These are phyloP conservation scores for Pangasius larnaudii DNA, from an alignment of 2,797 vertebrate species.

Conservation along the genomic window DNA sequence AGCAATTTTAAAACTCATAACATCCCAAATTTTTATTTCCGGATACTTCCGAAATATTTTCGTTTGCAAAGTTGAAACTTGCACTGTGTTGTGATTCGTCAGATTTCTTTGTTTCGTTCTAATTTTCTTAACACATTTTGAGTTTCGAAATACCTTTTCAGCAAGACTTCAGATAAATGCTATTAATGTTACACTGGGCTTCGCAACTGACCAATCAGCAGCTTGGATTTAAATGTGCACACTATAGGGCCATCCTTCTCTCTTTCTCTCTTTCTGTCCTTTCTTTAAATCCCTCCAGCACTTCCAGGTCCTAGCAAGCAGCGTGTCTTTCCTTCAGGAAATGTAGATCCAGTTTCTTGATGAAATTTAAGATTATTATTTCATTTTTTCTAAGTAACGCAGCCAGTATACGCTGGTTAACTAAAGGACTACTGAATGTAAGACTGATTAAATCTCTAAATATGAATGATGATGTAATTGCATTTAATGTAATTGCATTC, in stretches of 20 bases:
- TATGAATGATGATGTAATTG: not conserved
- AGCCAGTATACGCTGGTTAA: not conserved
- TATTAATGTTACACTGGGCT: not conserved
- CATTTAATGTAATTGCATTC: not conserved
- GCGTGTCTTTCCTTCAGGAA: not conserved
- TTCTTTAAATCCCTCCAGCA: no score
- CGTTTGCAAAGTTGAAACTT: no score
- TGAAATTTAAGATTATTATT: not conserved
- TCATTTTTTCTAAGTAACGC: not conserved
- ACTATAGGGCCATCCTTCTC: not conserved
- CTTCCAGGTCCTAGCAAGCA: not conserved
- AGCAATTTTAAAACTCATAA: no score
- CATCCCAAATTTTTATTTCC: no score
- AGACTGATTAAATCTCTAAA: no score
- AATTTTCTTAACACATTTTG: not conserved
- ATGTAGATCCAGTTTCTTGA: not conserved
- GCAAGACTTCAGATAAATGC: not conserved
- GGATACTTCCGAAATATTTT: no score
- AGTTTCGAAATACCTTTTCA: not conserved
- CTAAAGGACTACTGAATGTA: not conserved
- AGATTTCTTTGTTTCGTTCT: not conserved
- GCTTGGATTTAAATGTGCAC: not conserved
- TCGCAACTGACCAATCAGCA: not conserved
- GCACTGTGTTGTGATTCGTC: no score
- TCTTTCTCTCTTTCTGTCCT: no score